Base-by-base conservation (phyloP, 2,888 invertebrate genomes). In the Nephrotoma guestfalica region DNA sequence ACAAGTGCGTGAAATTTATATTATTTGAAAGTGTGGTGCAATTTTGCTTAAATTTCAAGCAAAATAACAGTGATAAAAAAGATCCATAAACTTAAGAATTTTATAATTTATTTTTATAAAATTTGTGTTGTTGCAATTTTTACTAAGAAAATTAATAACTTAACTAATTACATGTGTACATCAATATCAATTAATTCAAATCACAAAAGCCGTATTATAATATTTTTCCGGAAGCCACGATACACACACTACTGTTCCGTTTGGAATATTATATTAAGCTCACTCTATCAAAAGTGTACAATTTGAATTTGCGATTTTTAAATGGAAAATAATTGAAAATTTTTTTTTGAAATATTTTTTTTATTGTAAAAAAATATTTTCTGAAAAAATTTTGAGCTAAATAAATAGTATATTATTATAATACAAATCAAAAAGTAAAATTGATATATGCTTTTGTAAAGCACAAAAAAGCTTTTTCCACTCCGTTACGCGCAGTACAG, bases 191-290 rank as follows among this genome's bases (percentile, higher is more conserved):
- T 85, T 30, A 87, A 87, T 87, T 71, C 71, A 30, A 71, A 71
- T 71, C 86, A 83, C 30, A 87, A 86, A 88, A 88, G 87, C 87
- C 87, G 88, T 87, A 87, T 88, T 87, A 87, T 88, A 86, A 84
- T 87, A 86, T 88, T 88, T 87, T 88, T 87, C 87, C 88, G 88
- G 87, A 88, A 88, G 86, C 88, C 88, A 86, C 88, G 88, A 87
- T 88, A 88, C 86, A 88, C 88, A 85, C 88, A 88, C 83, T 88
- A 88, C 86, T 88, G 88, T 87, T 88, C 88, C 30, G 88, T 88
- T 87, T 88, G 88, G 88, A 88, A 88, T 88, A 88, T 88, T 86
- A 87, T 88, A 88, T 86, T 88, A 87, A 87, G 87, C 86, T 86
- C 86, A 30, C 30, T 87, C 40, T 88, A 88, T 86, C 88, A 87